Evolutionary conservation across 2,888 invertebrate genomes (phyloP).

Genomic region (Lasioglossum malachurum): DNA sequence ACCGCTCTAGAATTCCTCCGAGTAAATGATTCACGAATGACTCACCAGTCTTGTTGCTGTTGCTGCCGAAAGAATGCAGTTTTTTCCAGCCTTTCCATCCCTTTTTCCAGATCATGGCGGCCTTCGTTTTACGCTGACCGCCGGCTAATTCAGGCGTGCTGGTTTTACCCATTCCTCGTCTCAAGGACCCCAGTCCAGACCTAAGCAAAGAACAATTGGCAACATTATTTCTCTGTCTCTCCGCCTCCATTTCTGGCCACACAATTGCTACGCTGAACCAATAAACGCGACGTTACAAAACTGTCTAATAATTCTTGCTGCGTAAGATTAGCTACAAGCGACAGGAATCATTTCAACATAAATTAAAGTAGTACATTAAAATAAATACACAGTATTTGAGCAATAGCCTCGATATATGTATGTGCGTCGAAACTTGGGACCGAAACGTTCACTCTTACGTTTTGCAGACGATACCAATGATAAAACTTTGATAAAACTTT

Average conservation of each 20-base stretch:
- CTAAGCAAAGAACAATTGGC: constrained; percentile 64
- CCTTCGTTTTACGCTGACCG: constrained; percentile 80
- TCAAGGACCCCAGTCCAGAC: constrained; percentile 81
- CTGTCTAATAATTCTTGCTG: not conserved
- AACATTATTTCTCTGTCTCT: constrained; percentile 11
- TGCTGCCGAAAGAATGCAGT: constrained; percentile 90
- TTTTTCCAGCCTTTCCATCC: constrained; percentile 91
- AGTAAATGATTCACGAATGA: constrained; percentile 64
- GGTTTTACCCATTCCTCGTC: constrained; percentile 77
- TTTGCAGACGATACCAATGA: not conserved
- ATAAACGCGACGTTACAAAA: constrained; percentile 6
- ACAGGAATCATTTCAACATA: not conserved
- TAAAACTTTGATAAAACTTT: not conserved
- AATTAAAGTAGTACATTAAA: not conserved
- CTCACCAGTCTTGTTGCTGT: constrained; percentile 89
- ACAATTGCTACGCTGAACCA: not conserved
- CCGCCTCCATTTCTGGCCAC: not conserved
- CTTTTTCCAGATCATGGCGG: constrained; percentile 83
- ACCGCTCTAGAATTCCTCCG: not conserved
- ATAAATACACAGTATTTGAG: not conserved
- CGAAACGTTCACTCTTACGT: not conserved
- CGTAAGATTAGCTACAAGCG: not conserved
- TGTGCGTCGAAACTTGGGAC: not conserved
- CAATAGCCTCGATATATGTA: not conserved
- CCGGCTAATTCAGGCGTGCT: constrained; percentile 72